Conservation (phyloP, 2,888 invertebrate genomes). For the Rhagonycha fulva region DNA sequence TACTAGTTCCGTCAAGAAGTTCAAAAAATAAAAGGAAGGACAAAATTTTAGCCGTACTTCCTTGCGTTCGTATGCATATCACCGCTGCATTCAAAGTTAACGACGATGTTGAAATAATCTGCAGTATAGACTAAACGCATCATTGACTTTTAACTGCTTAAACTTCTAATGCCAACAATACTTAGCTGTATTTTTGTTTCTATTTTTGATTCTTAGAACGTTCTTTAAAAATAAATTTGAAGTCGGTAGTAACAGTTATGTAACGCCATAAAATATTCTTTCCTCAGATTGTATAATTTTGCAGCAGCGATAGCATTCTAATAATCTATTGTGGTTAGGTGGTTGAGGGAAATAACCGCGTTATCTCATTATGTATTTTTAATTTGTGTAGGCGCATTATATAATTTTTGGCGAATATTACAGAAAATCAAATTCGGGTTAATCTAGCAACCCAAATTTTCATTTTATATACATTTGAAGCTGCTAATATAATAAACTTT, state of each 20-base stretch:
- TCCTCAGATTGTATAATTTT: background rate
- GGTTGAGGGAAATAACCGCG: no score
- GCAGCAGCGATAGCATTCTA: background rate
- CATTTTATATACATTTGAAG: background rate
- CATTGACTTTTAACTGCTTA: conserved; percentile 21
- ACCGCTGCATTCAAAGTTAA: conserved; percentile 22
- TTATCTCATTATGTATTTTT: background rate
- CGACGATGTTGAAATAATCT: conserved; percentile 23
- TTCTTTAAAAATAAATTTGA: background rate
- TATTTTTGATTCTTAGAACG: background rate
- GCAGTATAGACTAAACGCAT: conserved; percentile 30
- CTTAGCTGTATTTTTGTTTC: background rate
- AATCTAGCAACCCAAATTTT: background rate
- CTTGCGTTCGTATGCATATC: conserved; percentile 14
- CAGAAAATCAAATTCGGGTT: background rate
- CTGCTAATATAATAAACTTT: background rate
- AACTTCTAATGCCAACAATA: conserved; percentile 1
- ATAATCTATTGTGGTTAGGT: background rate
- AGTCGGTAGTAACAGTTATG: background rate
- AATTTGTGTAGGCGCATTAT: background rate
- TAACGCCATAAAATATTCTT: background rate
- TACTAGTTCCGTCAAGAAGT: background rate
- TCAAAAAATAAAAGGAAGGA: background rate
- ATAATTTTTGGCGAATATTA: background rate
- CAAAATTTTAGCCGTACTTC: background rate